Conservation (phyloP, 2,113 vertebrate species). For the Mus spicilegus region DNA sequence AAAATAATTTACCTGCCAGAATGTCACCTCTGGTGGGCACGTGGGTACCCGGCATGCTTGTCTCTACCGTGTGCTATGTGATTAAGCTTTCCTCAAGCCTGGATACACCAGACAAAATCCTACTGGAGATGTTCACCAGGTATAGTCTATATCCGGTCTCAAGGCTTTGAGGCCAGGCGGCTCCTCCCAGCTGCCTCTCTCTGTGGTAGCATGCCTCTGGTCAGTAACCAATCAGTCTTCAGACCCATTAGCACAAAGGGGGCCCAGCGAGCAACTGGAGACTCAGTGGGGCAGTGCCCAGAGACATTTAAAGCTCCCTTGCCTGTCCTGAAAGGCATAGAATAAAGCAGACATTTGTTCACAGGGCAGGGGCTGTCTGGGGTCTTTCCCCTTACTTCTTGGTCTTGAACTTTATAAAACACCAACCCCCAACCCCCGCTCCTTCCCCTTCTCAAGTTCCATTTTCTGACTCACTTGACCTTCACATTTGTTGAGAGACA, state of each 20-base stretch:
- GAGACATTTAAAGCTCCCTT: constrained; percentile 18
- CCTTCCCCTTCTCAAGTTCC: constrained; percentile 72
- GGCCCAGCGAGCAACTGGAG: neutral
- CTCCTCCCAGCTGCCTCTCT: neutral
- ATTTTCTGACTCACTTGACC: constrained; percentile 78
- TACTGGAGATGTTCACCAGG: neutral
- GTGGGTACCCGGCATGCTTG: neutral
- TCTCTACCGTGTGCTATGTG: neutral
- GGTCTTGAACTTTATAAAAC: constrained; percentile 76
- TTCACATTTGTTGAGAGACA: constrained; percentile 74
- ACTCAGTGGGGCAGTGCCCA: rapidly evolving
- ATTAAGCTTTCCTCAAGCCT: neutral
- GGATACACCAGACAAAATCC: neutral
- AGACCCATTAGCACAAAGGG: neutral
- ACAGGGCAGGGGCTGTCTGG: neutral
- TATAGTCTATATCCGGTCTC: too few species aligned
- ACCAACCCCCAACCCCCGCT: neutral
- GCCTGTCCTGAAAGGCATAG: neutral
- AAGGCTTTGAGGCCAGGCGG: neutral
- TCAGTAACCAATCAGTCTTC: neutral
- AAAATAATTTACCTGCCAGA: neutral
- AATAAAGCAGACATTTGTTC: neutral
- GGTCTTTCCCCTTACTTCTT: constrained; percentile 64
- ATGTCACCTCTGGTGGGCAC: neutral
- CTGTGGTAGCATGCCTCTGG: neutral